These are phyloP conservation scores for Bilobella aurantiaca DNA, from an alignment of 1,140 invertebrate genomes.

Conservation along the genomic window DNA sequence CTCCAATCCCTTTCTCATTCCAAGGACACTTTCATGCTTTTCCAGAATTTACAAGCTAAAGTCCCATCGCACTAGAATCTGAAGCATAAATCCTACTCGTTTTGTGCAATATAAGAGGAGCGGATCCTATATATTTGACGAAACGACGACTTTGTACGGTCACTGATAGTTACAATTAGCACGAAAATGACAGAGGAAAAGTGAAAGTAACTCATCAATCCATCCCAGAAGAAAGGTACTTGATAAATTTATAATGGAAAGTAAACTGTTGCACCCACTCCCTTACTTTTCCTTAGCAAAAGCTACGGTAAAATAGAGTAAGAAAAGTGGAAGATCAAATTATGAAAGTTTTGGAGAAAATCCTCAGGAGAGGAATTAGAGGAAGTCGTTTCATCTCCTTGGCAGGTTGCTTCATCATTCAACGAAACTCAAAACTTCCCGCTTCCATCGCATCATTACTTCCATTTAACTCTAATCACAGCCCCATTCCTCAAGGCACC, in stretches of 20 bases:
- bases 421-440: too few relatives aligned
- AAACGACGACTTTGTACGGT: too few relatives aligned
- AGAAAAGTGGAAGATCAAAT: conserved; percentile 30
- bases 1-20: neutral
- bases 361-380: conserved; percentile 30
- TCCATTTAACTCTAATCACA: too few relatives aligned
- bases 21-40: neutral
- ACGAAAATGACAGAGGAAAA: too few relatives aligned
- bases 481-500: too few relatives aligned
- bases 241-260: conserved; percentile 23
- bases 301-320: conserved; percentile 26
- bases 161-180: too few relatives aligned
- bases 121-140: too few relatives aligned
- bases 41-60: neutral
- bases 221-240: neutral
- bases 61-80: neutral
- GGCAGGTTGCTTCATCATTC: conserved; percentile 18
- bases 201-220: neutral
- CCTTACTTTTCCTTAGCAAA: neutral
- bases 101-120: neutral
- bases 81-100: neutral
- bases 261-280: conserved; percentile 22
- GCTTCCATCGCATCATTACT: conserved; percentile 14
- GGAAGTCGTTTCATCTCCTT: conserved; percentile 5
- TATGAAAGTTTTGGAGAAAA: conserved; percentile 27